Conservation (phyloP, 2,888 invertebrate genomes). For the Lycia hirtaria region DNA sequence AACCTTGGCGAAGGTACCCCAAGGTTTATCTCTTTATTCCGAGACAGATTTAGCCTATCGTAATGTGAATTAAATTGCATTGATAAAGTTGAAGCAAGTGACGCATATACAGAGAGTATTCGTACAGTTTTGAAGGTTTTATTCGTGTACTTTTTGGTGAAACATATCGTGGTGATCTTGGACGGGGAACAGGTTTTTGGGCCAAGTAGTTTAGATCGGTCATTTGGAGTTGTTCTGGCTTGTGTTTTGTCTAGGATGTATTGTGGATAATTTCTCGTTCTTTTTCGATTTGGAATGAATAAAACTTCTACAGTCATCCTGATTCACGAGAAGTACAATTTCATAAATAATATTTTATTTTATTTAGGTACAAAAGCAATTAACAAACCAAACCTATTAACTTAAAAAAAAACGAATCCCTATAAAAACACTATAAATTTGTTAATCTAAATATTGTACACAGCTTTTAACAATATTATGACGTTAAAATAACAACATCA, state of each 20-base stretch:
- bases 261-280: no score
- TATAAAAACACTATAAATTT: no score
- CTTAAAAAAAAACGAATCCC: no score
- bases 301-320: no score
- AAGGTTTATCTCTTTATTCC: constrained; percentile 18
- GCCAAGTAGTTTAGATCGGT: background rate
- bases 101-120: background rate
- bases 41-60: constrained; percentile 11
- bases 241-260: background rate
- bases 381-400: no score
- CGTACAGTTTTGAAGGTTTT: background rate
- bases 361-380: no score
- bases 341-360: no score
- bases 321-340: no score
- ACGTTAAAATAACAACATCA: no score
- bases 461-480: no score
- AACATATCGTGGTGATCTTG: background rate
- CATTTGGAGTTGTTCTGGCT: background rate
- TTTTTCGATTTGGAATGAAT: no score
- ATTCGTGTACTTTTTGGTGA: background rate
- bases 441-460: no score
- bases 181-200: background rate
- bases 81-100: constrained; percentile 9
- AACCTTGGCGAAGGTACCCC: constrained; percentile 14
- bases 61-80: constrained; percentile 12